Base-by-base conservation (phyloP, 2,888 invertebrate species). In the Phyllotreta cruciferae region DNA sequence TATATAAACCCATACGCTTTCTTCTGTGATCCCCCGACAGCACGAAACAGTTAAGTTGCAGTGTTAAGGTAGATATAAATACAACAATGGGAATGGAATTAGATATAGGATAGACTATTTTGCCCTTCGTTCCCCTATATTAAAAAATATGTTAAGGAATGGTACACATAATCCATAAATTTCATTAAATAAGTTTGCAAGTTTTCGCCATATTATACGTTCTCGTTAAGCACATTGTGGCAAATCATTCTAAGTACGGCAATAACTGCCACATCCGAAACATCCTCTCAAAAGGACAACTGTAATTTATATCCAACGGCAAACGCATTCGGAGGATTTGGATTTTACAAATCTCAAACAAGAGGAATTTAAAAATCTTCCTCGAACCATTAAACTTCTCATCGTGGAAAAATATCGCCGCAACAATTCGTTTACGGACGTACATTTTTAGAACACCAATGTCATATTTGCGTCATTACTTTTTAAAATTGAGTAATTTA, bases 401-500 rank as follows among this genome's bases (percentile, higher is more conserved):
- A 41, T 49, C 57, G 8, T 13, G 24, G 13, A 57, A 57, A 10
- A 47, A 14, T 42, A 50, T 50, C 4, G 10, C 49, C 9, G 39
- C 47, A 47, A 38, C 35, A 38, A 57, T 49, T 50, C 38, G 37
- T 38, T 50, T 35, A 36, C 38, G 45, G 11, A 10, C 56, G 9
- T 41, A 47, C 37, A 56, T 53, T 66, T 60, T 52, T 53, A 37
- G 49, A 63, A 50, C 58, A 57, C n/a, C 57, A 41, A 66, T 56
- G 65, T 64, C 64, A 65, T 66, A 66, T 64, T 65, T 66, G 63
- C 66, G 62, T 68, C 68, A 66, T 68, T 68, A 66, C 65, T 56
- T 66, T 68, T 66, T 65, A 63, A 66, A 66, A 68, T 68, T 68
- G 64, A 66, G 66, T 65, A 68, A 68, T 68, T 68, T 68, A 68